Evolutionary conservation across 2,113 vertebrate species (phyloP).

Genomic region (Ochotona princeps): DNA sequence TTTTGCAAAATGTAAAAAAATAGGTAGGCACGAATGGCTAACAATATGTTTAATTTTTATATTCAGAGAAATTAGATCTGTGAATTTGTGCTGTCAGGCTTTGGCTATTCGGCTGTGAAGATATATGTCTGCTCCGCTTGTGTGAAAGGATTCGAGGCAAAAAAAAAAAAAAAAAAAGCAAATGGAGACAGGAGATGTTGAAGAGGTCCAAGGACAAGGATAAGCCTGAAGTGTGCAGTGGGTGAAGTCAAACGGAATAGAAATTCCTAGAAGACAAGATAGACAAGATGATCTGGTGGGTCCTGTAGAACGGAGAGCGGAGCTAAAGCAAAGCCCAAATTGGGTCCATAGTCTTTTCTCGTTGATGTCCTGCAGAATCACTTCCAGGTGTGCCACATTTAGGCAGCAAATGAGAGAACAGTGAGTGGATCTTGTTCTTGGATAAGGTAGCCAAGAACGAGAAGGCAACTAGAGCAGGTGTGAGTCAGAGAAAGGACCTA

Average conservation of each 20-base stretch:
- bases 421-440: neutral
- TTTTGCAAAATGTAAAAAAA: neutral
- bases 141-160: neutral
- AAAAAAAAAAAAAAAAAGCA: neutral
- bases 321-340: neutral
- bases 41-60: neutral
- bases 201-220: neutral
- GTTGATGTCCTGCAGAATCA: neutral
- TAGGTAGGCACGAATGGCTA: neutral
- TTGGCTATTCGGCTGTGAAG: neutral
- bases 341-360: neutral
- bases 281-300: neutral
- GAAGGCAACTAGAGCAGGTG: neutral
- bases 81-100: constrained; percentile 10
- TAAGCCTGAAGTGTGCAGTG: neutral
- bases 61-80: neutral
- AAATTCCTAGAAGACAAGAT: neutral
- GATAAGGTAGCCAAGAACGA: neutral
- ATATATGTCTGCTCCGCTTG: too few species aligned
- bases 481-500: neutral
- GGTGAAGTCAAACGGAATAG: neutral
- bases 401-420: neutral
- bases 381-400: neutral
- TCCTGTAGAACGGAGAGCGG: neutral
- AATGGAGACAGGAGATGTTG: neutral